Percentiles rank a stretch among this genome's conserved stretches.
Conservation (phyloP, 2,113 vertebrate genomes). For the Aegypius monachus region DNA sequence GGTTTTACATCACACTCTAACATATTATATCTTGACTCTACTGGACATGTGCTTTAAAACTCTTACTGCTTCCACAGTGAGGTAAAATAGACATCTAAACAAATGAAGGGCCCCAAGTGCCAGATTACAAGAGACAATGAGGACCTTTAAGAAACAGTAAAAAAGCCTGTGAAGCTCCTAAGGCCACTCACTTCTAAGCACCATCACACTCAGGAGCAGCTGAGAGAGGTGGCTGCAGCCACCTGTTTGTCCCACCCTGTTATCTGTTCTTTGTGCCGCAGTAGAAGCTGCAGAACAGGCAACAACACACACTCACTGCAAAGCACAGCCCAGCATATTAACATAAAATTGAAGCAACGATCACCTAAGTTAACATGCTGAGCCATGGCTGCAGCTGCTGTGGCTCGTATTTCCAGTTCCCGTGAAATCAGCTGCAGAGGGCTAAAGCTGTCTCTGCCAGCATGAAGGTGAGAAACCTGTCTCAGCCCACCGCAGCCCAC, state of each 20-base stretch:
- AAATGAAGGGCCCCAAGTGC: neutral
- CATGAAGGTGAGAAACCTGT: neutral
- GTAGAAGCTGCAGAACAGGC: neutral
- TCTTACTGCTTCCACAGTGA: neutral
- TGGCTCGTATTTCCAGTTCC: neutral
- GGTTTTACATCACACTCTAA: neutral
- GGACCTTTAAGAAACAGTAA: neutral
- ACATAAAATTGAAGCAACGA: neutral
- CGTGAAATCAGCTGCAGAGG: neutral
- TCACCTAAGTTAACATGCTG: neutral
- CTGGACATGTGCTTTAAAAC: neutral
- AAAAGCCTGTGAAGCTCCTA: neutral
- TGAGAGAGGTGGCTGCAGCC: neutral
- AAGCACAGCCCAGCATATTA: neutral
- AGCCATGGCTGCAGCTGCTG: neutral
- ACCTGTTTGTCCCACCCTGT: neutral
- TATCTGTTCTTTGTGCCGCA: neutral
- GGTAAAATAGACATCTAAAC: neutral
- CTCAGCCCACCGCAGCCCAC: neutral
- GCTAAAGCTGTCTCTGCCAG: neutral
- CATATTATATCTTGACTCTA: neutral
- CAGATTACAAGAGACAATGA: neutral
- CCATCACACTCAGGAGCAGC: neutral
- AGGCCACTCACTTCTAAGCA: neutral
- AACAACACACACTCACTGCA: accelerated